phyloP scores from a whole-genome alignment of 2,113 vertebrate species.

The Esox niger region DNA sequence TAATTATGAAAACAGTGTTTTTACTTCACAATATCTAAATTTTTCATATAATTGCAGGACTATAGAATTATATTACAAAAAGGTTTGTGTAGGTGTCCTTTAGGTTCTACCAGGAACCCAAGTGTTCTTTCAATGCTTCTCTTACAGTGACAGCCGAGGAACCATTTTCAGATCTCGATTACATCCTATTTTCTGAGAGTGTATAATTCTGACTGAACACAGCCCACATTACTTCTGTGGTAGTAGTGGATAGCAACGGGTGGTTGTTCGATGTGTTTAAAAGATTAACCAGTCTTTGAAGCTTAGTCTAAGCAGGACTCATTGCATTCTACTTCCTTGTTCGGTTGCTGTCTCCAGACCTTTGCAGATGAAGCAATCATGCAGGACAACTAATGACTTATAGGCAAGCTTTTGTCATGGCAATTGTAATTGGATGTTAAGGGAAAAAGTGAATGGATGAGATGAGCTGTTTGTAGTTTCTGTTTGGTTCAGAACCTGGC shows the following conservation, averaged over 20 bases:
- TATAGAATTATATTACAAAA: no score
- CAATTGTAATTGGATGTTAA: background rate
- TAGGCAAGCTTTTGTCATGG: slow-evolving; percentile 3
- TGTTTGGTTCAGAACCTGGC: background rate
- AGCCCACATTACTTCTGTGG: background rate
- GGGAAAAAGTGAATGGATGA: no score
- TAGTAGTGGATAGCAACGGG: background rate
- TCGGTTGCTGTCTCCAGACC: background rate
- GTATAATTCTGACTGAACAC: no score
- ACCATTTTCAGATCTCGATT: no score
- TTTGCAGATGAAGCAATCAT: slow-evolving; percentile 2
- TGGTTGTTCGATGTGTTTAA: slow-evolving; percentile 49
- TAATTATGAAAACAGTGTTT: no score
- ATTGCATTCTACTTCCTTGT: slow-evolving; percentile 16
- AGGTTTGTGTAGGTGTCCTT: no score
- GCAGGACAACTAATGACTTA: background rate
- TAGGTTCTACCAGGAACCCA: no score
- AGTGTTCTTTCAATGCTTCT: no score
- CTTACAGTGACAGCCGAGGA: no score
- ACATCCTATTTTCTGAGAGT: background rate
- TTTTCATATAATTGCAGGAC: no score
- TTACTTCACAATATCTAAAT: no score
- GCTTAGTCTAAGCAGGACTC: slow-evolving; percentile 49
- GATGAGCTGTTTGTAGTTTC: background rate
- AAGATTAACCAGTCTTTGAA: slow-evolving; percentile 55